These are phyloP conservation scores for Ciona savignyi DNA, from an alignment of 23 tunicate species.

Conservation along the genomic window DNA sequence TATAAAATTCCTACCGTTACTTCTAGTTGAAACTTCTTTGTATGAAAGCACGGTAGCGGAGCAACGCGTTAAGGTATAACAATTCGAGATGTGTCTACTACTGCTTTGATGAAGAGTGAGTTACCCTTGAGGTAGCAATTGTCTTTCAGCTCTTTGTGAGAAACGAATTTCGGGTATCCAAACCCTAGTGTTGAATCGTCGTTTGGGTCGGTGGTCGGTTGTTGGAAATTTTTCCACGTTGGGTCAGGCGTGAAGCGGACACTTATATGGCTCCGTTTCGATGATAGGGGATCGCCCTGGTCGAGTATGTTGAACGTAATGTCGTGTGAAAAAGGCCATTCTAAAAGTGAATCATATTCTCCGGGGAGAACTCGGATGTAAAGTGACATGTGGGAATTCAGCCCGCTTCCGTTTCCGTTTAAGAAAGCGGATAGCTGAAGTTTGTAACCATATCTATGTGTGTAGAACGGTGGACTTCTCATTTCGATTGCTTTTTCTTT, in stretches of 20 bases:
- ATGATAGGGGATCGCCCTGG: slow-evolving; percentile 89
- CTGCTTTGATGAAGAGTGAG: slow-evolving; percentile 67
- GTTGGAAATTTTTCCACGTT: slow-evolving; percentile 86
- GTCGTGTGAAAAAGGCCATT: slow-evolving; percentile 94
- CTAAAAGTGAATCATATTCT: slow-evolving; percentile 75
- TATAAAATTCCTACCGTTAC: too few relatives aligned
- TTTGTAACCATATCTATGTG: slow-evolving; percentile 82
- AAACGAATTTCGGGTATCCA: slow-evolving; percentile 87
- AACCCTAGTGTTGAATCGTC: slow-evolving; percentile 84
- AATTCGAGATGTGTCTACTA: slow-evolving; percentile 79
- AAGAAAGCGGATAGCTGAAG: slow-evolving; percentile 80
- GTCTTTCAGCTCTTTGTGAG: slow-evolving; percentile 92
- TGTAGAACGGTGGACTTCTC: slow-evolving; percentile 79
- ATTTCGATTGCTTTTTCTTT: slow-evolving; percentile 58
- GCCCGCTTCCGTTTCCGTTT: slow-evolving; percentile 90
- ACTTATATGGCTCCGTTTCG: slow-evolving; percentile 82
- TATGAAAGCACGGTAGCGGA: too few relatives aligned
- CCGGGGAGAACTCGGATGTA: slow-evolving; percentile 88
- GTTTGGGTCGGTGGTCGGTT: slow-evolving; percentile 38
- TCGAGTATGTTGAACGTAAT: slow-evolving; percentile 75
- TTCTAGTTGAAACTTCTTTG: too few relatives aligned
- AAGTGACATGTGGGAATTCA: slow-evolving; percentile 70
- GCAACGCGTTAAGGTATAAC: slow-evolving; percentile 33
- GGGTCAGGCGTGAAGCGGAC: slow-evolving; percentile 91
- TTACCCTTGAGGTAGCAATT: slow-evolving; percentile 81